These are phyloP conservation scores for Napeogenes inachia DNA, from an alignment of 2,888 invertebrate genomes.

Conservation along the genomic window DNA sequence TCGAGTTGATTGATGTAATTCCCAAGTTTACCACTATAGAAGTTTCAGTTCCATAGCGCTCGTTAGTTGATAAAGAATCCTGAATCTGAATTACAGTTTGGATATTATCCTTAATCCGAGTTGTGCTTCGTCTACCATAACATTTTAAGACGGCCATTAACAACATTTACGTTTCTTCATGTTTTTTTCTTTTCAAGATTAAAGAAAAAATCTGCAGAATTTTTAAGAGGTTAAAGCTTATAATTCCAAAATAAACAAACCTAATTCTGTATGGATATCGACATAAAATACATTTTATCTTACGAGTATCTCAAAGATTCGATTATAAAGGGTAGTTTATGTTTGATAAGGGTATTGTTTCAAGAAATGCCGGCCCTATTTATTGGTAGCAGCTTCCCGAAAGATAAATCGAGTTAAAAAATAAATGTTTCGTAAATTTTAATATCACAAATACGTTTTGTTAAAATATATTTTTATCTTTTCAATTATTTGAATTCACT, in stretches of 20 bases:
- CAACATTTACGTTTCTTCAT: too few relatives aligned
- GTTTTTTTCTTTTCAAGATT: too few relatives aligned
- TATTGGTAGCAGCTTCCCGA: conserved; percentile 45
- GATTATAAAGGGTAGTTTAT: conserved; percentile 33
- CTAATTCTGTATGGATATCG: too few relatives aligned
- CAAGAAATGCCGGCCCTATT: conserved; percentile 40
- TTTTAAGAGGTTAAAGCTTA: too few relatives aligned
- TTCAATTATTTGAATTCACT: too few relatives aligned
- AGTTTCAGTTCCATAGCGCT: conserved; percentile 25
- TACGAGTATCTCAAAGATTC: conserved; percentile 6
- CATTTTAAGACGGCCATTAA: too few relatives aligned
- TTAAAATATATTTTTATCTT: too few relatives aligned
- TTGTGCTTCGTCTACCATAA: neutral
- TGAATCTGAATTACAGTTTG: neutral
- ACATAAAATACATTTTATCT: too few relatives aligned
- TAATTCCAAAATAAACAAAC: too few relatives aligned
- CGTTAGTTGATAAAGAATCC: conserved; percentile 23
- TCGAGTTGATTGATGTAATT: conserved; percentile 23
- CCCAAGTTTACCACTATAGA: conserved; percentile 23
- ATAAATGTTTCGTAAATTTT: too few relatives aligned
- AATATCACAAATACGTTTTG: too few relatives aligned
- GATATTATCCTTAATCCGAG: conserved; percentile 6
- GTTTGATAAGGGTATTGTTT: conserved; percentile 49
- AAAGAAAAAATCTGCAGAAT: too few relatives aligned
- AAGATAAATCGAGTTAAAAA: conserved; percentile 5